A percentile compares a stretch with the other conserved stretches of the same genome.
These are phyloP conservation scores for Rhinella marina DNA, from an alignment of 2,797 vertebrate genomes.

Conservation along the genomic window DNA sequence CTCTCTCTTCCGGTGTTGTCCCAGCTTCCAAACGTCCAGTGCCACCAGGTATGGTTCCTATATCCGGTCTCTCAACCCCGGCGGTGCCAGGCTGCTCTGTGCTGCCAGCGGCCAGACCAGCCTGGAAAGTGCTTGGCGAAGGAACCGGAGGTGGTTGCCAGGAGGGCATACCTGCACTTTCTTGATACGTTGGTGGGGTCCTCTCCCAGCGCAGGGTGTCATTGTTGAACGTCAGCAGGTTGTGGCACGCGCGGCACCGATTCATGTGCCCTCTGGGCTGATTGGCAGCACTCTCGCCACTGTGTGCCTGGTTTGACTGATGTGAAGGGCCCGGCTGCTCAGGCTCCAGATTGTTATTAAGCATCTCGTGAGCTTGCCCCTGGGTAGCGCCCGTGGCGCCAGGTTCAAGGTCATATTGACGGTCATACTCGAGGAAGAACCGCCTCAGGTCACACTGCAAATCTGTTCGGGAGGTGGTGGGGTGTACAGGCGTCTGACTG, in stretches of 20 bases:
- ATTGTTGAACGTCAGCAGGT: conserved; percentile 97
- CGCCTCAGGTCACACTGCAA: conserved; percentile 96
- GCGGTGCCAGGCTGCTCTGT: conserved; percentile 80
- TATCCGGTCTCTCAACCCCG: conserved; percentile 79
- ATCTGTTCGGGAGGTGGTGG: conserved; percentile 88
- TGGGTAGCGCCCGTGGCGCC: conserved; percentile 78
- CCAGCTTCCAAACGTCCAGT: conserved; percentile 74
- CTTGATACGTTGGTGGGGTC: conserved; percentile 80
- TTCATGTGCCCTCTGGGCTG: conserved; percentile 90
- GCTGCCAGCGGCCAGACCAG: conserved; percentile 66
- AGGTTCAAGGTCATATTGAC: conserved; percentile 92
- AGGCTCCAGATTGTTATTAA: conserved; percentile 94
- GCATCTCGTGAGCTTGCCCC: conserved; percentile 88
- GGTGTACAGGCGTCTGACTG: conserved; percentile 74
- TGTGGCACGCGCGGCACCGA: conserved; percentile 97
- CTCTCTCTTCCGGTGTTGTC: conserved; percentile 85
- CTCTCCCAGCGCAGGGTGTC: conserved; percentile 98
- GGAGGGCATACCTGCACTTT: conserved; percentile 71
- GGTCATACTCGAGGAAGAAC: conserved; percentile 97
- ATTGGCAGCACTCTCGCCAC: conserved; percentile 79
- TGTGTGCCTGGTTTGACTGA: conserved; percentile 81
- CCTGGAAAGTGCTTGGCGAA: conserved; percentile 81
- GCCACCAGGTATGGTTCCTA: conserved; percentile 57
- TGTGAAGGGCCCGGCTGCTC: conserved; percentile 89
- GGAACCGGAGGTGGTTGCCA: conserved; percentile 77